phyloP scores from a whole-genome alignment of 2,888 invertebrate genomes.

The Mythimna albipuncta region DNA sequence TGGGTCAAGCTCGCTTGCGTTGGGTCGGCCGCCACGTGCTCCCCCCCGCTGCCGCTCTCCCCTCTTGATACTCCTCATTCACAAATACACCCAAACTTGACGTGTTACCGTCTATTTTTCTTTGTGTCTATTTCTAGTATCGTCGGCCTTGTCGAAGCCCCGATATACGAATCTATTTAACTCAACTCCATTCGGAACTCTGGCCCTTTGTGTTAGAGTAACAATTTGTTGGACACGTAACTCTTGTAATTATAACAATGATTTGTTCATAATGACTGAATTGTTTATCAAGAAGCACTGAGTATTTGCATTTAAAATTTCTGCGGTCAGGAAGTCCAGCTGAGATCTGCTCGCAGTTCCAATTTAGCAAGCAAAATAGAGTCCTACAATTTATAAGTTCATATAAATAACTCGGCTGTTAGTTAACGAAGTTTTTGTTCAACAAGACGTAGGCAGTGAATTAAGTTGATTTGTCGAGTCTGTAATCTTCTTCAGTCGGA shows the following conservation, averaged over 20 bases:
- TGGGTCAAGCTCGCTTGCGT: slow-evolving; percentile 88
- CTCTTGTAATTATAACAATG: slow-evolving; percentile 69
- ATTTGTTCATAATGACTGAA: slow-evolving; percentile 67
- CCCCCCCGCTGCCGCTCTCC: slow-evolving; percentile 68
- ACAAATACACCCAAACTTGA: slow-evolving; percentile 65
- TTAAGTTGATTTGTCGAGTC: not conserved
- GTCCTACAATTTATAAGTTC: not conserved
- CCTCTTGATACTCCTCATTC: slow-evolving; percentile 52
- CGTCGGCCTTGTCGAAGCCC: slow-evolving; percentile 78
- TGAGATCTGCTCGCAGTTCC: slow-evolving; percentile 42
- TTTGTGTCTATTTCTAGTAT: slow-evolving; percentile 61
- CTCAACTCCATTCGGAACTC: slow-evolving; percentile 69
- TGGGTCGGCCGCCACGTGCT: slow-evolving; percentile 84
- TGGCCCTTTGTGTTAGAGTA: slow-evolving; percentile 69
- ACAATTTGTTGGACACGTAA: slow-evolving; percentile 62
- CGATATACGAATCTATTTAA: slow-evolving; percentile 69
- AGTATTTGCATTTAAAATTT: slow-evolving; percentile 73
- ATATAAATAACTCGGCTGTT: not conserved
- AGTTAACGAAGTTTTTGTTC: not conserved
- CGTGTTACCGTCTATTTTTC: slow-evolving; percentile 72
- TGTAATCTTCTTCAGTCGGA: not conserved
- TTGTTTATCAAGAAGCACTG: slow-evolving; percentile 64
- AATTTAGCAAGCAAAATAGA: slow-evolving; percentile 30
- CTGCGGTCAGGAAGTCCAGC: slow-evolving; percentile 37
- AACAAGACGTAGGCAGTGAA: not conserved